phyloP scores from a whole-genome alignment of 2,113 vertebrate genomes.

The Nannospalax galili region DNA sequence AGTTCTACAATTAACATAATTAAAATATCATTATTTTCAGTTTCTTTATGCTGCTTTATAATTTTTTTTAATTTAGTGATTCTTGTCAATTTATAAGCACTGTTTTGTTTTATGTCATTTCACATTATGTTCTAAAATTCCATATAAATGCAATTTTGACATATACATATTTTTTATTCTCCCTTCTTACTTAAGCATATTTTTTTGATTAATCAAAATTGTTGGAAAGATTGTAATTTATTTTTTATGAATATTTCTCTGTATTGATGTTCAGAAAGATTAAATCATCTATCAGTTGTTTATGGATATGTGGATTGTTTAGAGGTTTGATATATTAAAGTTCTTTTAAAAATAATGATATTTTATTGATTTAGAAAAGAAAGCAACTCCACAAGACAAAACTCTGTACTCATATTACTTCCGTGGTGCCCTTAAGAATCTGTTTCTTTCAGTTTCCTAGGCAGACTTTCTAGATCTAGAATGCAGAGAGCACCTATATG shows the following conservation, averaged over 20 bases:
- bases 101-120: background rate
- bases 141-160: background rate
- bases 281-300: no score
- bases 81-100: background rate
- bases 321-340: background rate
- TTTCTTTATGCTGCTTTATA: background rate
- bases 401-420: background rate
- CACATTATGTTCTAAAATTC: background rate
- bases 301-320: no score
- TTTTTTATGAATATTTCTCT: background rate
- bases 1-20: background rate
- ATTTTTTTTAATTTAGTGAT: background rate
- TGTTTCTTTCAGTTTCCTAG: background rate
- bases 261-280: background rate
- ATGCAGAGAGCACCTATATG: background rate
- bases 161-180: background rate
- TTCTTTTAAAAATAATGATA: background rate
- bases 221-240: background rate
- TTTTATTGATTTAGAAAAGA: background rate
- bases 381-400: background rate
- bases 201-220: background rate
- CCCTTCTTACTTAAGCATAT: background rate
- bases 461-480: background rate
- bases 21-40: background rate
- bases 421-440: background rate